A percentile compares a stretch with the other conserved stretches of the same genome.
Conservation (phyloP, 2,888 invertebrate genomes). For the Serrognathus titanus region DNA sequence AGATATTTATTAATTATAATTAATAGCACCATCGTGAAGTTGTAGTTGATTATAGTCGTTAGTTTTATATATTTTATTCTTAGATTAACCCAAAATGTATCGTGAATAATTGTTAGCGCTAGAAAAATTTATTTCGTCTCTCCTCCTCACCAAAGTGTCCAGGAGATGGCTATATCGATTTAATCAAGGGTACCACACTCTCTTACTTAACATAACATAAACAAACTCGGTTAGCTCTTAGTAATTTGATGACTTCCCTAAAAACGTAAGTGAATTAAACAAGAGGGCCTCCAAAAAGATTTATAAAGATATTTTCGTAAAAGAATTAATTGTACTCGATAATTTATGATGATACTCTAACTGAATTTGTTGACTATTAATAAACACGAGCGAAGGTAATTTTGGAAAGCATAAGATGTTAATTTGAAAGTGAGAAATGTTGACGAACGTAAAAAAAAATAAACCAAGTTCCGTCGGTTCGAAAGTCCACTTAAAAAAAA, state of each 20-base stretch:
- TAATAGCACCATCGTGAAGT: background rate
- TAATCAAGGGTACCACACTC: no score
- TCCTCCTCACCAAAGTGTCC: background rate
- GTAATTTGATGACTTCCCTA: conserved; percentile 1
- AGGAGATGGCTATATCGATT: background rate
- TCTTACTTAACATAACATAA: background rate
- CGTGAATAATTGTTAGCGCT: background rate
- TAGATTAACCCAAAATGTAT: background rate
- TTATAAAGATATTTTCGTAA: conserved; percentile 16
- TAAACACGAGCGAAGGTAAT: background rate
- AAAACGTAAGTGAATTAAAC: background rate
- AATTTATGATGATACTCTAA: conserved; percentile 6
- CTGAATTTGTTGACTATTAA: conserved; percentile 14
- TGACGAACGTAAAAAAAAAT: conserved; percentile 10
- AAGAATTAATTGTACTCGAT: background rate
- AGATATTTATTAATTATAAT: background rate
- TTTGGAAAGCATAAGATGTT: background rate
- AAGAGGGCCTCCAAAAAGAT: conserved; percentile 12
- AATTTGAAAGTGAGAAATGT: conserved; percentile 2
- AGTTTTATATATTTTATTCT: background rate
- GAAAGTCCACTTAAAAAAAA: conserved; percentile 42
- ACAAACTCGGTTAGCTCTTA: background rate
- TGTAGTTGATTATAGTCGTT: background rate
- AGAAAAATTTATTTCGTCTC: background rate
- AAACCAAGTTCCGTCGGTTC: conserved; percentile 42